Evolutionary conservation across 2,797 vertebrate genomes (phyloP).

Genomic region (Acanthis flammea): DNA sequence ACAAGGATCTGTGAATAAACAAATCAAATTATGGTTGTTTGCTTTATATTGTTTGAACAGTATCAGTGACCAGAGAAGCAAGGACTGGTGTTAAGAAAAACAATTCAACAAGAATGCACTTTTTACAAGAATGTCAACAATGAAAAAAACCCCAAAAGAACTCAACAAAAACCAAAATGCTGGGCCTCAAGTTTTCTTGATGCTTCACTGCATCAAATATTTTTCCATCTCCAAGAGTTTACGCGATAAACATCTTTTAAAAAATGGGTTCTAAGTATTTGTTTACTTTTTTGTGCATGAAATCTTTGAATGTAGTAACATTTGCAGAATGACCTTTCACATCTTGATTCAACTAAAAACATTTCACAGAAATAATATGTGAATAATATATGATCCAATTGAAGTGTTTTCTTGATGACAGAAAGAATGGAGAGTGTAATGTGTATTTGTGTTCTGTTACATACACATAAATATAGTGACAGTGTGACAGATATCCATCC

Average conservation of each 20-base stretch:
- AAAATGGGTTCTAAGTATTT: neutral
- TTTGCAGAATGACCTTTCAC: neutral
- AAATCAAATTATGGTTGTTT: neutral
- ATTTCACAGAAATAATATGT: neutral
- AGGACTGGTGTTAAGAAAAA: neutral
- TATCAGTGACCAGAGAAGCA: neutral
- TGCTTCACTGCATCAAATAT: neutral
- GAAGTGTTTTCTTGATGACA: neutral
- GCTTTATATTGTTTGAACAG: neutral
- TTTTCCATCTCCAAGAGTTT: neutral
- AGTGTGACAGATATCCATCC: neutral
- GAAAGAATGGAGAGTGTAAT: neutral
- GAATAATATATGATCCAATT: neutral
- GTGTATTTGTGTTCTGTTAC: neutral
- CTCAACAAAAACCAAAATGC: neutral
- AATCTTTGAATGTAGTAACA: neutral
- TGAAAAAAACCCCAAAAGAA: neutral
- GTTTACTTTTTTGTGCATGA: neutral
- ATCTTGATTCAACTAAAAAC: neutral
- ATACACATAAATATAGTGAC: neutral
- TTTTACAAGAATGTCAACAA: neutral
- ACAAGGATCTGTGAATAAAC: conserved; percentile 86
- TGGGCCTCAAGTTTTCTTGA: neutral
- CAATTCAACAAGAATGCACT: neutral
- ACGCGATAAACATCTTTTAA: neutral